phyloP scores from a whole-genome alignment of 2,113 vertebrate species.

The Mus spicilegus region DNA sequence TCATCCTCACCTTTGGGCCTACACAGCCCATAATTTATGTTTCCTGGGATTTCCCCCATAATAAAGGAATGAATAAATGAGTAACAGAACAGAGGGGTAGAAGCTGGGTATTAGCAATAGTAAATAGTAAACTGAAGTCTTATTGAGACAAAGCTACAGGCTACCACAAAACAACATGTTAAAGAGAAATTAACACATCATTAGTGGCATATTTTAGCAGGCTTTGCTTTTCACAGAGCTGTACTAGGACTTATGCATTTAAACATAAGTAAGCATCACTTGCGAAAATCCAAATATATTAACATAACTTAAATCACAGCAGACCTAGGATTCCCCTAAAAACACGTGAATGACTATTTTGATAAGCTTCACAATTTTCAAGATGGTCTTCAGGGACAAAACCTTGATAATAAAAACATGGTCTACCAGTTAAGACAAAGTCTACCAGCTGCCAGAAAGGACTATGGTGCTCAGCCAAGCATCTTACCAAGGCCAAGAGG shows the following conservation, averaged over 20 bases:
- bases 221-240: slow-evolving; percentile 4
- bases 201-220: background rate
- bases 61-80: background rate
- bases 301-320: slow-evolving; percentile 29
- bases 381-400: slow-evolving; percentile 4
- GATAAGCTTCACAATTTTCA: background rate
- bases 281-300: slow-evolving; percentile 25
- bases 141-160: background rate
- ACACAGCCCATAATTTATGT: background rate
- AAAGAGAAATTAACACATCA: background rate
- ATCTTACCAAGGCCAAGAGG: background rate
- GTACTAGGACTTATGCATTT: slow-evolving; percentile 20
- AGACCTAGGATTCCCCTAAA: background rate
- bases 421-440: background rate
- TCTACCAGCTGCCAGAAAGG: background rate
- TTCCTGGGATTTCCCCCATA: background rate
- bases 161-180: background rate
- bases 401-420: background rate
- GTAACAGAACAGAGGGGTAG: background rate
- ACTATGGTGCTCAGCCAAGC: background rate
- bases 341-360: background rate
- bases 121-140: background rate
- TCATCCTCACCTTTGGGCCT: background rate
- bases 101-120: background rate
- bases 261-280: background rate